Conservation (phyloP, 2,113 vertebrate species). For the Spea multiplicata region DNA sequence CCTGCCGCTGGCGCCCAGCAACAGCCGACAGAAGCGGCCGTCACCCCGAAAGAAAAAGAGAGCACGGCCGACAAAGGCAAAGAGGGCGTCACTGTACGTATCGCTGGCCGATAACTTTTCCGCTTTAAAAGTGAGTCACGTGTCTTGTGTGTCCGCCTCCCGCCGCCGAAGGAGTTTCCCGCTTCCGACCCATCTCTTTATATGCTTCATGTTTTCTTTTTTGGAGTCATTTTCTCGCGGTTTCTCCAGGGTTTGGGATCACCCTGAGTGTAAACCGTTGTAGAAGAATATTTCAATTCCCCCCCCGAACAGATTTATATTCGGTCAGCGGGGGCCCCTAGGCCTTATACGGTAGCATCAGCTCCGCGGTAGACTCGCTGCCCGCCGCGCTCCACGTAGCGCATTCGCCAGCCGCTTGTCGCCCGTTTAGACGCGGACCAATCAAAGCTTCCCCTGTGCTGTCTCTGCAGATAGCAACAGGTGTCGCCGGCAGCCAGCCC, state of each 20-base stretch:
- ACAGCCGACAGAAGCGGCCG: slow-evolving; percentile 65
- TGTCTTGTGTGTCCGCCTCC: slow-evolving; percentile 20
- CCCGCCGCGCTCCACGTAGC: too few species aligned
- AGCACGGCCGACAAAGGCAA: slow-evolving; percentile 81
- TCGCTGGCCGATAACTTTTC: slow-evolving; percentile 22
- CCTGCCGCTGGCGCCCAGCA: slow-evolving; percentile 72
- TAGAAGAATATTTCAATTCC: too few species aligned
- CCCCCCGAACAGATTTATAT: too few species aligned
- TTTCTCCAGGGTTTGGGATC: not conserved
- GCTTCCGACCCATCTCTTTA: slow-evolving; percentile 20
- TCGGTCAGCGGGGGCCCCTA: too few species aligned
- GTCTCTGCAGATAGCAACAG: slow-evolving; percentile 71
- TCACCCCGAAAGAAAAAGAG: slow-evolving; percentile 80
- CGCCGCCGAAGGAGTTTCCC: not conserved
- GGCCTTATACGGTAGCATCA: not conserved
- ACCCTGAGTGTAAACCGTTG: too few species aligned
- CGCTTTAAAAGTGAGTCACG: slow-evolving; percentile 40
- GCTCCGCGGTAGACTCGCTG: not conserved
- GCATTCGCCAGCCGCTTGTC: too few species aligned
- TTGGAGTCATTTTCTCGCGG: not conserved
- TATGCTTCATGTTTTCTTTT: slow-evolving; percentile 24
- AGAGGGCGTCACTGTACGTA: slow-evolving; percentile 78
- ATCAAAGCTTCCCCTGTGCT: slow-evolving; percentile 66
- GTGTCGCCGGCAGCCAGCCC: slow-evolving; percentile 66
- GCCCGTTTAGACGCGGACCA: too few species aligned